Percentiles rank a stretch among this genome's conserved stretches.
Evolutionary conservation across 2,888 invertebrate genomes (phyloP).

Genomic region (Hofmannophila pseudospretella): DNA sequence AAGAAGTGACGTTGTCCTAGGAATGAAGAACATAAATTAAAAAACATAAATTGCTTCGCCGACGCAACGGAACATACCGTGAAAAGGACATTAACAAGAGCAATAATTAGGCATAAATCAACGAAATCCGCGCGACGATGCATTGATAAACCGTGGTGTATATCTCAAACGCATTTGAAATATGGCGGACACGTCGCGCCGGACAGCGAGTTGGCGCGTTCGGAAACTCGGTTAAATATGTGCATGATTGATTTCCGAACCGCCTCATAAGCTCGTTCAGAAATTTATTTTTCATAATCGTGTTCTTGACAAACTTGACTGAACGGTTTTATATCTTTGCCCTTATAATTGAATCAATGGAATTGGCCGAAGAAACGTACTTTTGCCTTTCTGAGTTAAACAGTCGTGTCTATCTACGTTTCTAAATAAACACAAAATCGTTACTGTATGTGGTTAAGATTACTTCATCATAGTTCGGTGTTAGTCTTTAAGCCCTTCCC

Average conservation of each 20-base stretch:
- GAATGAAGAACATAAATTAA: constrained; percentile 20
- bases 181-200: constrained; percentile 62
- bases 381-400: too few relatives aligned
- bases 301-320: neutral
- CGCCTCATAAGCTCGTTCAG: constrained; percentile 2
- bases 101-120: constrained; percentile 75
- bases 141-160: constrained; percentile 72
- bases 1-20: neutral
- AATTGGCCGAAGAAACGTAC: too few relatives aligned
- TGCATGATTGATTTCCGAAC: constrained; percentile 63
- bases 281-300: constrained; percentile 1
- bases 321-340: neutral
- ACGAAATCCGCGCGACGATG: constrained; percentile 71
- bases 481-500: neutral
- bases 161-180: constrained; percentile 71
- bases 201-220: constrained; percentile 68
- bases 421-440: neutral
- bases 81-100: constrained; percentile 69
- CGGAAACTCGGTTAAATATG: constrained; percentile 60
- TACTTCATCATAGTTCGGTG: neutral
- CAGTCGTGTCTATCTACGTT: too few relatives aligned
- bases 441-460: neutral
- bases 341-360: too few relatives aligned
- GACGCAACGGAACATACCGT: constrained; percentile 65
- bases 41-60: constrained; percentile 56